phyloP scores from a whole-genome alignment of 2,113 vertebrate species.

The Pollachius pollachius region DNA sequence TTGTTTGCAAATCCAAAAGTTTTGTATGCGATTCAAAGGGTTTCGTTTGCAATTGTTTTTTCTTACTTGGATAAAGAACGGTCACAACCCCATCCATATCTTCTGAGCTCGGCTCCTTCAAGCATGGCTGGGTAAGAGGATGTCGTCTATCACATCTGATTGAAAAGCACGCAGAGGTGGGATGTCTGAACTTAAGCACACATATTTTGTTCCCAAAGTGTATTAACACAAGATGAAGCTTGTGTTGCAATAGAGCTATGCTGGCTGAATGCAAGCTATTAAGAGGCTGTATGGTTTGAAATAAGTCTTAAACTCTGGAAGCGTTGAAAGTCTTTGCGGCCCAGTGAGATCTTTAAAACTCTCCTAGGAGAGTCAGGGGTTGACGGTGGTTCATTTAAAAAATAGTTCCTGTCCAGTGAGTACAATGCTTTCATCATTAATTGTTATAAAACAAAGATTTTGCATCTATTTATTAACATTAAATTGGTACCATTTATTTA shows the following conservation, averaged over 20 bases:
- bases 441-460: background rate
- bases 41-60: no score
- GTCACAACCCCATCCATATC: no score
- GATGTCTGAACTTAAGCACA: background rate
- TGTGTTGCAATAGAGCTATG: constrained; percentile 4
- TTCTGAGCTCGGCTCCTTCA: no score
- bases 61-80: no score
- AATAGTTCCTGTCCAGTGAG: constrained; percentile 2
- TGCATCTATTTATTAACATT: no score
- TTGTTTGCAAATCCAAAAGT: no score
- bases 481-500: no score
- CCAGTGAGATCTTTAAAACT: constrained; percentile 15
- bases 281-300: constrained; percentile 7
- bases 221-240: background rate
- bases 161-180: background rate
- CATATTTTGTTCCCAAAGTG: background rate
- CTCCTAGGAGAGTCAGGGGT: constrained; percentile 7
- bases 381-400: constrained; percentile 14
- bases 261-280: constrained; percentile 1
- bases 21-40: no score
- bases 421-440: constrained; percentile 2
- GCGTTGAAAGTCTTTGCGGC: constrained; percentile 8
- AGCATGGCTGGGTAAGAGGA: no score
- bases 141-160: background rate
- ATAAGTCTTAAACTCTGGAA: constrained; percentile 15